A percentile compares a stretch with the other conserved stretches of the same genome.
phyloP scores from a whole-genome alignment of 2,888 invertebrate species.

The Acleris holmiana region DNA sequence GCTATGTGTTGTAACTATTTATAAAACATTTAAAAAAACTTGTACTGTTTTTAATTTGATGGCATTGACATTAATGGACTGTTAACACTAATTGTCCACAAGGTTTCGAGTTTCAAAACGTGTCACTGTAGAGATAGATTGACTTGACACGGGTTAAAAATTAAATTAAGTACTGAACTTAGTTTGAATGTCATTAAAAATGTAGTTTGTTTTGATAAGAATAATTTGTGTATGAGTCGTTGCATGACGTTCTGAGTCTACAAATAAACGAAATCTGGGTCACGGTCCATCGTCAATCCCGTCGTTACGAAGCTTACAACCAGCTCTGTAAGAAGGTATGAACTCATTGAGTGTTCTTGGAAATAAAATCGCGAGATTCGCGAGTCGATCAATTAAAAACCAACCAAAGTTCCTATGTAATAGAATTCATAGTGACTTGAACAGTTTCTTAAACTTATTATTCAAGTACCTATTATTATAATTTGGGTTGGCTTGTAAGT shows the following conservation, averaged over 20 bases:
- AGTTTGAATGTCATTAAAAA: conserved; percentile 5
- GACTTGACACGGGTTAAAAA: conserved; percentile 4
- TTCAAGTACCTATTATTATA: no score
- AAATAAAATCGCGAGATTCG: conserved; percentile 5
- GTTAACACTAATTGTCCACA: conserved; percentile 34
- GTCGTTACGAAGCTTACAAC: conserved; percentile 52
- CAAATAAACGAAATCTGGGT: conserved; percentile 74
- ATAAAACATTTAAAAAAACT: conserved; percentile 55
- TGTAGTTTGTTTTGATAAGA: conserved; percentile 31
- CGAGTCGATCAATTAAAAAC: no score
- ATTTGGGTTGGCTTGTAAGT: no score
- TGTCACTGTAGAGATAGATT: conserved; percentile 18
- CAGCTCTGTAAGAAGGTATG: conserved; percentile 41
- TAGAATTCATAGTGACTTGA: no score
- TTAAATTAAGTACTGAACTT: conserved; percentile 1
- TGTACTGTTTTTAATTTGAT: conserved; percentile 51
- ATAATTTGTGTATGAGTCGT: conserved; percentile 39
- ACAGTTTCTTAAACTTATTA: no score
- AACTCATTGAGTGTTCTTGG: conserved; percentile 33
- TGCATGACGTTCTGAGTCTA: conserved; percentile 57
- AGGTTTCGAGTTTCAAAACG: conserved; percentile 26
- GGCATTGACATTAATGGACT: conserved; percentile 51
- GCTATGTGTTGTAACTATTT: conserved; percentile 62
- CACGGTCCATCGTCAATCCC: conserved; percentile 70
- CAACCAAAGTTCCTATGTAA: no score